Evolutionary conservation across 1,140 invertebrate genomes (phyloP).

Genomic region (Ridgeia piscesae): DNA sequence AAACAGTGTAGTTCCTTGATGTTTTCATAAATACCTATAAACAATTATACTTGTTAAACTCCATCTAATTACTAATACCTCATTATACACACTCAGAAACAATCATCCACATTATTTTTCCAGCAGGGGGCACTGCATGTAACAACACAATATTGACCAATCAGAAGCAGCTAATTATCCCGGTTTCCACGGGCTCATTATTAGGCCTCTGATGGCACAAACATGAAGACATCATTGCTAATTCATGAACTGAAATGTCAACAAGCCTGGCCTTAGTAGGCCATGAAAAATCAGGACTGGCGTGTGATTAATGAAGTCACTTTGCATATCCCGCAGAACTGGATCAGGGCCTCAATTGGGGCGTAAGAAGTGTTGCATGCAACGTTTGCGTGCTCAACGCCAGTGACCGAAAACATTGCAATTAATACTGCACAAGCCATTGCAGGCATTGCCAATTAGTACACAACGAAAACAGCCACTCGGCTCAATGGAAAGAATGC

Average conservation of each 20-base stretch:
- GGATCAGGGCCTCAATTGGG: not conserved
- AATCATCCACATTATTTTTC: not conserved
- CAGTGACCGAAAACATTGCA: not conserved
- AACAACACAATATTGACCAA: not conserved
- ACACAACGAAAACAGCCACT: not conserved
- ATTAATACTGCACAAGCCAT: not conserved
- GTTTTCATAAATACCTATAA: not conserved
- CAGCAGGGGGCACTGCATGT: not conserved
- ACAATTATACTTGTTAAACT: too few species aligned
- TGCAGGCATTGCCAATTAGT: not conserved
- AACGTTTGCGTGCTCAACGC: not conserved
- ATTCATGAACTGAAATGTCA: not conserved
- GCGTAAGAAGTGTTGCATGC: not conserved
- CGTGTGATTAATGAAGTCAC: not conserved
- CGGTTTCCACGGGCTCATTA: not conserved
- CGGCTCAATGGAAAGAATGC: not conserved
- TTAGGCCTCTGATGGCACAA: not conserved
- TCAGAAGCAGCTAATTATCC: not conserved
- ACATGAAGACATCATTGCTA: not conserved
- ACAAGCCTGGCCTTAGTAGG: not conserved
- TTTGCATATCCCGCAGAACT: not conserved
- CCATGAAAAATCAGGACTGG: not conserved
- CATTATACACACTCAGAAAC: not conserved
- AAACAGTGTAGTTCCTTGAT: not conserved
- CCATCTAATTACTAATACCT: too few species aligned